These are phyloP conservation scores for Nephila pilipes DNA, from an alignment of 1,140 invertebrate species.

Conservation along the genomic window DNA sequence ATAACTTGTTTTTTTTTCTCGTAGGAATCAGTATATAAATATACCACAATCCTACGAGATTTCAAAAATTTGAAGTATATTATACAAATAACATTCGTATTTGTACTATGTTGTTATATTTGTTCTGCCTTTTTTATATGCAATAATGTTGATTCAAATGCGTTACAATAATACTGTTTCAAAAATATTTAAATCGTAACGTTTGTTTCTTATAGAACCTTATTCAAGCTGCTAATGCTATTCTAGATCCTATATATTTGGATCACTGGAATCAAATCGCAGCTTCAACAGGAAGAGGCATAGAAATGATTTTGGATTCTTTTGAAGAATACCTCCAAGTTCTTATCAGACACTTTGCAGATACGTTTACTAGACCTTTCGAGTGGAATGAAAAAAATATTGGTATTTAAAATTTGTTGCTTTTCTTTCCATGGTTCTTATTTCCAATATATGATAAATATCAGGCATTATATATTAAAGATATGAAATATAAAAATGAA, in stretches of 20 bases:
- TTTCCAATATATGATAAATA: not conserved
- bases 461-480: too few relatives aligned
- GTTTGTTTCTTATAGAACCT: conserved; percentile 84
- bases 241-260: conserved; percentile 87
- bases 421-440: not conserved
- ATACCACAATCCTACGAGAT: too few relatives aligned
- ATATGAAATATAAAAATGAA: too few relatives aligned
- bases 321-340: conserved; percentile 92
- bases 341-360: conserved; percentile 91
- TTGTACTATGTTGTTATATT: too few relatives aligned
- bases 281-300: conserved; percentile 85
- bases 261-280: conserved; percentile 90
- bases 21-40: too few relatives aligned
- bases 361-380: conserved; percentile 96
- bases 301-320: conserved; percentile 87
- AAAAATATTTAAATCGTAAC: too few relatives aligned
- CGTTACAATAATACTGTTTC: too few relatives aligned
- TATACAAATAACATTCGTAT: too few relatives aligned
- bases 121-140: too few relatives aligned
- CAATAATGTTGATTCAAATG: too few relatives aligned
- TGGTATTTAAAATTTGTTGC: conserved; percentile 83
- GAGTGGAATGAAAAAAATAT: conserved; percentile 94
- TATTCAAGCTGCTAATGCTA: conserved; percentile 88
- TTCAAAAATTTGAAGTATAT: too few relatives aligned
- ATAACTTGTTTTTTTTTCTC: too few relatives aligned